Conservation (phyloP, 2,797 vertebrate species). For the Acrossocheilus wenchowensis region DNA sequence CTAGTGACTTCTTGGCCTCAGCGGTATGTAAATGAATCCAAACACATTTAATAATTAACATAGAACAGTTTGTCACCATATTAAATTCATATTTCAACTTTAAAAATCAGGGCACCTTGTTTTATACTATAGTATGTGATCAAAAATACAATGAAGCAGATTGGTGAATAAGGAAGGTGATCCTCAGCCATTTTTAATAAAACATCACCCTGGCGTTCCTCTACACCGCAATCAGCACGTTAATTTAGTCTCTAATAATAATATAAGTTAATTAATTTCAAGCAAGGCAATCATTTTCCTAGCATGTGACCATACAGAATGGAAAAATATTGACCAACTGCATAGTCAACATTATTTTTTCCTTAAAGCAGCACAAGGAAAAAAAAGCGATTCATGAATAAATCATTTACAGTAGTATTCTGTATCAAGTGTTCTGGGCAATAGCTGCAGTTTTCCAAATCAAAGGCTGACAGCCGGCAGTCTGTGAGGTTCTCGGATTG, state of each 20-base stretch:
- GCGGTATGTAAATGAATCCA: constrained; percentile 34
- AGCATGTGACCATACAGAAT: neutral
- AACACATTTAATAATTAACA: constrained; percentile 48
- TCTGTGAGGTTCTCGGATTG: constrained; percentile 6
- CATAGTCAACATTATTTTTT: constrained; percentile 16
- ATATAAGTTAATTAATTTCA: neutral
- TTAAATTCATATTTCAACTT: neutral
- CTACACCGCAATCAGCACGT: neutral
- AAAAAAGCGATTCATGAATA: constrained; percentile 24
- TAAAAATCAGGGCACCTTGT: neutral
- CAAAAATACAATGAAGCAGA: neutral
- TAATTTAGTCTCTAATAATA: constrained; percentile 16
- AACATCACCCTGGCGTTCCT: neutral
- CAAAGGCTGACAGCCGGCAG: constrained; percentile 35
- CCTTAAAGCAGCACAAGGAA: neutral
- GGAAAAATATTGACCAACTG: neutral
- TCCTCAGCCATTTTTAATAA: neutral
- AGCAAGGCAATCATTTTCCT: constrained; percentile 13
- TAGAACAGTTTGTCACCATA: constrained; percentile 25
- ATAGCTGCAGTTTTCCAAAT: constrained; percentile 34
- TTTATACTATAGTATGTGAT: neutral
- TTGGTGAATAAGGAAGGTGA: neutral
- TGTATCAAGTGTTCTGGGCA: constrained; percentile 35
- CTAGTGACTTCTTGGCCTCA: constrained; percentile 40
- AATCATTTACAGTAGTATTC: constrained; percentile 28